A percentile compares a stretch with the other conserved stretches of the same genome.
Evolutionary conservation across 2,888 invertebrate genomes (phyloP).

Genomic region (Archaeoteleia sp.): DNA sequence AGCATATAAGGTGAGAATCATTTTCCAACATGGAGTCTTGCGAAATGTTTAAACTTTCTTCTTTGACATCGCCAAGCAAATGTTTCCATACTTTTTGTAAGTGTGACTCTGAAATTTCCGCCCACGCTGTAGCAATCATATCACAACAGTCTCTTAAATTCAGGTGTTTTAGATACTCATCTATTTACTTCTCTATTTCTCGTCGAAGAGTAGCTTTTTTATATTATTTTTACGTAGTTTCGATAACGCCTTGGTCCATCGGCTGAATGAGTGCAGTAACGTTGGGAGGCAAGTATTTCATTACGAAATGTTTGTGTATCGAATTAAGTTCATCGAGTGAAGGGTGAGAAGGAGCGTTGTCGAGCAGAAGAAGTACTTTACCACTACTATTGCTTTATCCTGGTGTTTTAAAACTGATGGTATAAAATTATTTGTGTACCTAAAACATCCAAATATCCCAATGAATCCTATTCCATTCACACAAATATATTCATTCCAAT

Average conservation of each 20-base stretch:
- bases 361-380: conserved; percentile 45
- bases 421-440: background rate
- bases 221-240: conserved; percentile 54
- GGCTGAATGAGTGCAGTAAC: conserved; percentile 55
- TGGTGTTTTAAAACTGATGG: background rate
- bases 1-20: background rate
- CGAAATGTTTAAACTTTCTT: background rate
- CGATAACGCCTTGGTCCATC: conserved; percentile 57
- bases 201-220: too few species aligned
- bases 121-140: background rate
- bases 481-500: too few species aligned
- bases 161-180: too few species aligned
- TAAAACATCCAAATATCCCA: too few species aligned
- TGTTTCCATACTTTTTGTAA: background rate
- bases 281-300: conserved; percentile 52
- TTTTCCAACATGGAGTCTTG: background rate
- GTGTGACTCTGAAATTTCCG: background rate
- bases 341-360: conserved; percentile 49
- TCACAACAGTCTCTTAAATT: conserved; percentile 3
- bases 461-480: too few species aligned
- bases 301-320: conserved; percentile 32
- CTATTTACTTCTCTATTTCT: too few species aligned
- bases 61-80: background rate
- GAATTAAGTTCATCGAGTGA: conserved; percentile 30
- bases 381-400: background rate